These are phyloP conservation scores for Bhutanitis thaidina DNA, from an alignment of 2,888 invertebrate species.

Conservation along the genomic window DNA sequence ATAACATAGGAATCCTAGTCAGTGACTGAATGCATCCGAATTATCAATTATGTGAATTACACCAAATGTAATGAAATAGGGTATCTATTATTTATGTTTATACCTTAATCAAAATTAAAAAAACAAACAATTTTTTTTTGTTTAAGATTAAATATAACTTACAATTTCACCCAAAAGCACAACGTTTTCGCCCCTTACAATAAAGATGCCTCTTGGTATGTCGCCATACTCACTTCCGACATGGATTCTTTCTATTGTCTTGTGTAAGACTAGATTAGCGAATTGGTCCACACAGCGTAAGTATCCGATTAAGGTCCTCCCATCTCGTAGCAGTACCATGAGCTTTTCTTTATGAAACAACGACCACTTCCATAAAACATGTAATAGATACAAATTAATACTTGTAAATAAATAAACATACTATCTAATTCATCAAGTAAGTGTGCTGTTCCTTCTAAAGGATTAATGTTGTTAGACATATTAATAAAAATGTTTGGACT, in stretches of 20 bases:
- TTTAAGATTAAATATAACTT: no score
- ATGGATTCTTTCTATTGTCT: constrained; percentile 98
- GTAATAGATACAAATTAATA: constrained; percentile 10
- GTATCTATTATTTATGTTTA: no score
- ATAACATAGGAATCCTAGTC: no score
- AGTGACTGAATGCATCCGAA: no score
- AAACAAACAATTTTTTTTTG: no score
- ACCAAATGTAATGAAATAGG: no score
- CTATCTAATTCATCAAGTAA: constrained; percentile 94
- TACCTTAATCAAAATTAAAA: no score
- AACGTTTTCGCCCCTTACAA: constrained; percentile 99
- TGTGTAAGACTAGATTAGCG: constrained; percentile 96
- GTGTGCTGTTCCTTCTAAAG: constrained; percentile 93
- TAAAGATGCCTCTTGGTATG: constrained; percentile 97
- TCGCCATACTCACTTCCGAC: constrained; percentile 98
- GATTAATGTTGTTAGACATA: constrained; percentile 76
- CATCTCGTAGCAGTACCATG: constrained; percentile 97
- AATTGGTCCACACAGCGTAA: constrained; percentile 98
- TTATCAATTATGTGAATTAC: no score
- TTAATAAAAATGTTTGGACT: no score
- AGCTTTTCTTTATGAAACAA: constrained; percentile 86
- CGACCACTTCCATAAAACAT: constrained; percentile 10
- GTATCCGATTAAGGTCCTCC: constrained; percentile 96
- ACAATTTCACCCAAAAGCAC: constrained; percentile 98
- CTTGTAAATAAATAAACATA: constrained; percentile 59